Evolutionary conservation across 2,113 vertebrate genomes (phyloP).

Genomic region (Rattus norvegicus): GRCr8 NC_086026.1:22961501-22962000

Average conservation of each 20-base stretch:
- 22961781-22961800: not conserved
- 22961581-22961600: not conserved
- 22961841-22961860: not conserved
- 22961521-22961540: slow-evolving; percentile 43
- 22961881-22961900: not conserved
- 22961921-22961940: not conserved
- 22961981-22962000: not conserved
- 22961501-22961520: slow-evolving; percentile 86
- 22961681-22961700: not conserved
- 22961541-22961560: slow-evolving; percentile 13
- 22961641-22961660: not conserved
- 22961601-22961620: slow-evolving; percentile 29
- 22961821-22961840: not conserved
- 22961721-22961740: not conserved
- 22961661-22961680: not conserved
- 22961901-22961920: not conserved
- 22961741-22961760: not conserved
- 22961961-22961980: not conserved
- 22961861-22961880: not conserved
- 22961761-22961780: not conserved
- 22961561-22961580: slow-evolving; percentile 41
- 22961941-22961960: not conserved
- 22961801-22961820: not conserved
- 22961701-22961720: not conserved
- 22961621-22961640: not conserved